These are phyloP conservation scores for Columba livia DNA, from an alignment of 2,113 vertebrate genomes.

Conservation along the genomic window DNA sequence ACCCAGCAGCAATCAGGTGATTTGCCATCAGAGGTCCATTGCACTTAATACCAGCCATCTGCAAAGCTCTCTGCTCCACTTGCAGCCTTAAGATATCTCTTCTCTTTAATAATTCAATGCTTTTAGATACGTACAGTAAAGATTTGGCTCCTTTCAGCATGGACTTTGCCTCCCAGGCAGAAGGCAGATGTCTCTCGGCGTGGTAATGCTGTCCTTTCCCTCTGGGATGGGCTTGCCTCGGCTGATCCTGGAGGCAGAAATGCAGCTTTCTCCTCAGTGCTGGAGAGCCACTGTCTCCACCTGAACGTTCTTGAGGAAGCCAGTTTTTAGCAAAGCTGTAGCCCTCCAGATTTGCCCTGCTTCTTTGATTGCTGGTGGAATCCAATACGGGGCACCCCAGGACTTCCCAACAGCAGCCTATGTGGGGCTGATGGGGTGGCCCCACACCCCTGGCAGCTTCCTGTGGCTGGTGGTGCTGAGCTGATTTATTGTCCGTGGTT, in stretches of 20 bases:
- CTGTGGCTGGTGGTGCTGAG: neutral
- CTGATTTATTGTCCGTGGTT: neutral
- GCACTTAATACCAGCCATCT: neutral
- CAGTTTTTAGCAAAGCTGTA: neutral
- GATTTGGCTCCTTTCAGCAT: neutral
- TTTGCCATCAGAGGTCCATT: slow-evolving; percentile 6
- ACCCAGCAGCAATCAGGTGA: neutral
- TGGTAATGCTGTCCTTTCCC: neutral
- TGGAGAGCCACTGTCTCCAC: neutral
- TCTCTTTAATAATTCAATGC: slow-evolving; percentile 46
- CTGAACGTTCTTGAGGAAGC: neutral
- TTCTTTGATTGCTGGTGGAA: neutral
- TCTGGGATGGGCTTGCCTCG: neutral
- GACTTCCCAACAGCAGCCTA: neutral
- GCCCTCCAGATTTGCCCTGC: neutral
- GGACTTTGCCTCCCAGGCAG: neutral
- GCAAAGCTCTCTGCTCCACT: neutral
- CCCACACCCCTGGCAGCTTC: neutral
- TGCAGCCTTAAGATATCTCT: neutral
- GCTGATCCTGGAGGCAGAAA: neutral
- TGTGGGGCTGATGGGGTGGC: neutral
- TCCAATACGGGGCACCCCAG: neutral
- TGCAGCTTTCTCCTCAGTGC: neutral
- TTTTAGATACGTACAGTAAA: neutral
- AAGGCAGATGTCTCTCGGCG: neutral